Percentiles rank a stretch among this genome's conserved stretches.
Conservation (phyloP, 2,113 vertebrate genomes). For the Furnarius figulus region DNA sequence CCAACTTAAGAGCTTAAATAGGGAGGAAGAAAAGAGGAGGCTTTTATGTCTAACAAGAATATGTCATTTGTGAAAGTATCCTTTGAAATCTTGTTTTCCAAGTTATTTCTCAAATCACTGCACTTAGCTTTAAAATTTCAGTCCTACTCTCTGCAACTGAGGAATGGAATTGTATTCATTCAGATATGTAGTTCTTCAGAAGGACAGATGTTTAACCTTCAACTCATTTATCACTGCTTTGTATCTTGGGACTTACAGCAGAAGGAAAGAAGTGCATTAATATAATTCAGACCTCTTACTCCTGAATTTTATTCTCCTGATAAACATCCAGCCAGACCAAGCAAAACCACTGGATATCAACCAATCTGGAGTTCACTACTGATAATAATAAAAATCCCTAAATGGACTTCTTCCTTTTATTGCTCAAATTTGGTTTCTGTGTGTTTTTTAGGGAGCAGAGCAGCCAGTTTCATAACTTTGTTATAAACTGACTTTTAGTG, state of each 20-base stretch:
- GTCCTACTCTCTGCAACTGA: not conserved
- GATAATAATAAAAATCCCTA: not conserved
- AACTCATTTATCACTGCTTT: not conserved
- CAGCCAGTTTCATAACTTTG: not conserved
- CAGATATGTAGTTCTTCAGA: not conserved
- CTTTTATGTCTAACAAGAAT: not conserved
- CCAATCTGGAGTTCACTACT: not conserved
- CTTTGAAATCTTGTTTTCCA: not conserved
- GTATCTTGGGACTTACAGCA: not conserved
- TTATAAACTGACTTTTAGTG: not conserved
- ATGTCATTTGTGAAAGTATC: not conserved
- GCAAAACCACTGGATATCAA: not conserved
- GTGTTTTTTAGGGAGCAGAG: not conserved
- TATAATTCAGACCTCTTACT: not conserved
- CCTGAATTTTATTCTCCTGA: not conserved
- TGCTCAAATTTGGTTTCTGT: not conserved
- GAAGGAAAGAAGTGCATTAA: slow-evolving; percentile 11
- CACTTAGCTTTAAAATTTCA: not conserved
- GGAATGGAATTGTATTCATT: not conserved
- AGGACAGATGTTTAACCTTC: not conserved
- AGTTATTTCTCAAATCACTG: not conserved
- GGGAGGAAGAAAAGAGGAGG: not conserved
- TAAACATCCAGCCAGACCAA: slow-evolving; percentile 9
- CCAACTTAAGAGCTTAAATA: not conserved
- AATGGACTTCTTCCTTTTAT: not conserved